Base-by-base conservation (phyloP, 2,113 vertebrate species). In the Pao palembangensis region DNA sequence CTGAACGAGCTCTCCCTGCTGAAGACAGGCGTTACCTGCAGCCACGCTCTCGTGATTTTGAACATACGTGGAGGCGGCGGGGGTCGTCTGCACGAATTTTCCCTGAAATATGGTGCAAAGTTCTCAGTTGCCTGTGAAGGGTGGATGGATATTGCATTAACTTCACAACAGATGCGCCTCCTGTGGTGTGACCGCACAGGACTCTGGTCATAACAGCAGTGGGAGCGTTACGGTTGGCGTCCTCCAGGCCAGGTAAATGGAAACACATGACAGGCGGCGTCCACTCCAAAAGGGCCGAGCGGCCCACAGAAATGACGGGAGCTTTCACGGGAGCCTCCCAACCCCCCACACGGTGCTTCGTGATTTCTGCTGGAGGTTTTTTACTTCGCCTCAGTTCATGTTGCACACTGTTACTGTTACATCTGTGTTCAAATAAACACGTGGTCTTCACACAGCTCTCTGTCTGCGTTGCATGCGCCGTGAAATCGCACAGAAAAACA, bases 81-180 rank as follows among this genome's bases (percentile, higher is more conserved):
- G 50, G 38, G 67, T 69, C 18, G 34, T 61, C 71, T 66, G 51
- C 44, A 49, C 57, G 54, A 64, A 54, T 75, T 82, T 80, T 71
- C 64, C 53, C 58, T 68, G 64, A 67, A 80, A 79, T 73, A 75
- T 67, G 56, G 71, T 50, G 66, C 69, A 76, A 51, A 42, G 57
- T 79, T 74, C 56, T 67, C 71, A 41, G 69, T 58, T 79, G 74
- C 78, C 78, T 81, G 70, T 41, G 56, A 69, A 57, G 28, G 47
- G 69, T 77, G 84, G 59, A 83, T 88, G 76, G 73, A 79, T 81
- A 76, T 87, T 76, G 71, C 86, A 87, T 88, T 83, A 83, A 72
- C 72, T 71, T 73, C 66, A 64, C 84, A 75, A 81, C 82, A 81
- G 85, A 79, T 71, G 73, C 47, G 23, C 82, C 85, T 79, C 84